phyloP scores from a whole-genome alignment of 2,888 invertebrate species.

The Limnephilus lunatus region DNA sequence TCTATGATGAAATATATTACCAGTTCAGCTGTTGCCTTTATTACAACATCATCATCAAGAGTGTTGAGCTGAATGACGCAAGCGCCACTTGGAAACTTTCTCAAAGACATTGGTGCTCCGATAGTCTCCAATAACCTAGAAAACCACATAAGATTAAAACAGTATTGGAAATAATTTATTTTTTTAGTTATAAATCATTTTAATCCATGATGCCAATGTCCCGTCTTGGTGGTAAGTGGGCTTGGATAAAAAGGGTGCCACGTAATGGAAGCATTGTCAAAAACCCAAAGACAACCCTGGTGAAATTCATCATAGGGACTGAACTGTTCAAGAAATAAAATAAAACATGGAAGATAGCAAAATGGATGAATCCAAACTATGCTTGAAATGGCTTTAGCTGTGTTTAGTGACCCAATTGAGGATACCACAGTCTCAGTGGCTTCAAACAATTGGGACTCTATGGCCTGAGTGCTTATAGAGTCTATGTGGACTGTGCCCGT shows the following conservation, averaged over 20 bases:
- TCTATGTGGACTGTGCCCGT: neutral
- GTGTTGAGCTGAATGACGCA: conserved; percentile 92
- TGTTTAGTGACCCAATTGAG: too few species aligned
- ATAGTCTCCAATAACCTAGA: conserved; percentile 79
- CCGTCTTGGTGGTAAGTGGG: too few species aligned
- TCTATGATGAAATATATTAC: conserved; percentile 72
- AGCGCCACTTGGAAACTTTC: conserved; percentile 96
- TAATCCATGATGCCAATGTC: neutral
- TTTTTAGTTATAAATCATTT: neutral
- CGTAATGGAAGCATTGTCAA: neutral
- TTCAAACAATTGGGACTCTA: too few species aligned
- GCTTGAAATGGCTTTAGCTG: too few species aligned
- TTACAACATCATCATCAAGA: conserved; percentile 84
- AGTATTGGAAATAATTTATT: neutral
- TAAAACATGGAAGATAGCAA: neutral
- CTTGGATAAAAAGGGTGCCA: too few species aligned
- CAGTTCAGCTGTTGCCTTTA: conserved; percentile 81
- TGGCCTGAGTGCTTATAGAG: neutral
- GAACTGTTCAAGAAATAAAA: neutral
- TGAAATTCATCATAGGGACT: neutral
- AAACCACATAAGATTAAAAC: conserved; percentile 56
- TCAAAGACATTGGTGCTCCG: conserved; percentile 85
- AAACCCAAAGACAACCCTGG: neutral
- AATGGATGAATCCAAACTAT: neutral
- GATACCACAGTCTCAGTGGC: too few species aligned